These are phyloP conservation scores for Drosophila rufa DNA, from an alignment of 1,140 invertebrate genomes.

Conservation along the genomic window DNA sequence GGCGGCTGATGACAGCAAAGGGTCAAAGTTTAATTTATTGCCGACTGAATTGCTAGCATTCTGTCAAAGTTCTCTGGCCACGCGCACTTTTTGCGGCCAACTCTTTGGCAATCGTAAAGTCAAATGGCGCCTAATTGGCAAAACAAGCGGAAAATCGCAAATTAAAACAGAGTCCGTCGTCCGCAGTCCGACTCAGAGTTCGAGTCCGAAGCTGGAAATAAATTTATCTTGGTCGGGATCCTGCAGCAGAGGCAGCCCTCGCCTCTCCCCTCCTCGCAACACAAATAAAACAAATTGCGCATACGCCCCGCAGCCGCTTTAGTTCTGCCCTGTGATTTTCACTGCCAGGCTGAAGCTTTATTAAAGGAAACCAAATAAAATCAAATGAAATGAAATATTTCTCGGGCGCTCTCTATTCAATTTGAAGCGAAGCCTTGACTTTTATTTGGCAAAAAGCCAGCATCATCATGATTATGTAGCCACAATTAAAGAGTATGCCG, in stretches of 20 bases:
- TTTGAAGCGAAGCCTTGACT: conserved; percentile 5
- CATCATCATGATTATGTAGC: conserved; percentile 4
- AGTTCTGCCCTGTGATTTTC: conserved; percentile 58
- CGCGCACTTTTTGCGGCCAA: conserved; percentile 15
- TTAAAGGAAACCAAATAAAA: conserved; percentile 59
- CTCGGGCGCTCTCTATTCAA: conserved; percentile 15
- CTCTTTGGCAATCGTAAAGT: conserved; percentile 59
- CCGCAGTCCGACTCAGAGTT: conserved; percentile 12
- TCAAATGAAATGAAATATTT: conserved; percentile 51
- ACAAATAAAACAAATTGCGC: conserved; percentile 76
- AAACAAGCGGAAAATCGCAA: conserved; percentile 81
- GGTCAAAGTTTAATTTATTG: conserved; percentile 67
- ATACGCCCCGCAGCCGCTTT: conserved; percentile 62
- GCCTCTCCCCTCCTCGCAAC: background rate
- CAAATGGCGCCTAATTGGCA: conserved; percentile 81
- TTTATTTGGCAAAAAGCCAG: conserved; percentile 27
- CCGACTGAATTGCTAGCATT: conserved; percentile 25
- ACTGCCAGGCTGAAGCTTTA: conserved; percentile 18
- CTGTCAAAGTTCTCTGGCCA: conserved; percentile 21
- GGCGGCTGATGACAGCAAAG: conserved; percentile 30
- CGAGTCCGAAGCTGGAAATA: conserved; percentile 22
- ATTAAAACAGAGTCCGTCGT: conserved; percentile 59
- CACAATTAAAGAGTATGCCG: conserved; percentile 30
- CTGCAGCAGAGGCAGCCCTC: background rate
- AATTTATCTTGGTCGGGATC: conserved; percentile 14